Base-by-base conservation (phyloP, 53 echinoderm and acorn worm species). In the Actinopyga echinites region DNA sequence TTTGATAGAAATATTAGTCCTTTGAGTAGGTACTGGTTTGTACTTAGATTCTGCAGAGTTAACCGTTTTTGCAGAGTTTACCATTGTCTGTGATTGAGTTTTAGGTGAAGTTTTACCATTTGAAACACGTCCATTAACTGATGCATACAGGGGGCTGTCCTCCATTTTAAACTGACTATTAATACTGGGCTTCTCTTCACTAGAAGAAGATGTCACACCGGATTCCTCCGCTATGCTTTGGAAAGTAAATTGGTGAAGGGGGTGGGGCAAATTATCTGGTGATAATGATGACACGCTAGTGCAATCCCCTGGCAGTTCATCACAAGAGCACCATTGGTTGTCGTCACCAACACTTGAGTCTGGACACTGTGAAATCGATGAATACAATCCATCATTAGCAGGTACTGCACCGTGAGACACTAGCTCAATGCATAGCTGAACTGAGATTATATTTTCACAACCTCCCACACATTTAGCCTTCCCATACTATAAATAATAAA, bases 221-320 rank as follows among this genome's bases (percentile, higher is more conserved):
- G 71, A 71, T 36, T 71, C 71, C 34, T 71, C 71, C 11, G 71
- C 71, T 71, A 71, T 71, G 34, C 71, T 71, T 4, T 71, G 71
- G 71, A 71, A 71, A 71, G 26, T 44, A 71, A 40, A 71, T 7
- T 71, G 71, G 42, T 71, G 71, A 45, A 42, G 31, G 71, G 38
- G 38, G 20, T 40, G 42, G n/a, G 40, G n/a, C 8, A 24, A 71
- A 42, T 40, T 23, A 45, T 71, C 42, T 25, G 31, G 71, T 20
- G 56, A 24, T 34, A 55, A 55, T 23, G 78, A 52, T 78, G 56
- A 54, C 6, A 57, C 53, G 55, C 78, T 78, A 30, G 32, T 56
- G 53, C 57, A 78, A 52, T 78, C 78, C 78, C 78, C 78, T 78
- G 78, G 57, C 78, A 56, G 71, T 30, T 78, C 78, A 55, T 78